Conservation (phyloP, 2,113 vertebrate species). For the Athene cunicularia region DNA sequence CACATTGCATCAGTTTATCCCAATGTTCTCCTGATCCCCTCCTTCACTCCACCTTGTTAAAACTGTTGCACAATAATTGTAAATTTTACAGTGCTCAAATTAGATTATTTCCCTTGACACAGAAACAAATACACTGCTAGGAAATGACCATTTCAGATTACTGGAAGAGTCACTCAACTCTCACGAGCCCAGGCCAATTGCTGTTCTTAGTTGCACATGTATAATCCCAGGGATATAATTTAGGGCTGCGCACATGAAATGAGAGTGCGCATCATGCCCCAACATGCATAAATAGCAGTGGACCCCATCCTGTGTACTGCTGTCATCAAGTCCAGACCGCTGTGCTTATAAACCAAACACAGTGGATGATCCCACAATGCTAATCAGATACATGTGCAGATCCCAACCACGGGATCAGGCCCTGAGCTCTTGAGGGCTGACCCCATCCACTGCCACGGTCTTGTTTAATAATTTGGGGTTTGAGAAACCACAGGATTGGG, state of each 20-base stretch:
- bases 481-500: background rate
- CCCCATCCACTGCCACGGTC: background rate
- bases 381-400: slow-evolving; percentile 29
- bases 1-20: background rate
- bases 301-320: slow-evolving; percentile 30
- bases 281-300: background rate
- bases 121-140: slow-evolving; percentile 64
- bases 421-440: background rate
- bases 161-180: slow-evolving; percentile 22
- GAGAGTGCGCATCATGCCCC: rapidly evolving
- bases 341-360: slow-evolving; percentile 49
- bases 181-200: background rate
- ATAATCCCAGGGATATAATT: slow-evolving; percentile 1
- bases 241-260: background rate
- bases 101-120: slow-evolving; percentile 62
- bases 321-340: slow-evolving; percentile 37
- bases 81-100: slow-evolving; percentile 36
- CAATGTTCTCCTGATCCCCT: background rate
- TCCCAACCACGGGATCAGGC: background rate
- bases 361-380: slow-evolving; percentile 2
- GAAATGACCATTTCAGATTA: slow-evolving; percentile 65
- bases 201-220: background rate
- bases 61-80: slow-evolving; percentile 55
- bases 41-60: background rate
- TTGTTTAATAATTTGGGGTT: background rate